Evolutionary conservation across 2,797 vertebrate species (phyloP).

Genomic region (Sebastes taczanowskii): DNA sequence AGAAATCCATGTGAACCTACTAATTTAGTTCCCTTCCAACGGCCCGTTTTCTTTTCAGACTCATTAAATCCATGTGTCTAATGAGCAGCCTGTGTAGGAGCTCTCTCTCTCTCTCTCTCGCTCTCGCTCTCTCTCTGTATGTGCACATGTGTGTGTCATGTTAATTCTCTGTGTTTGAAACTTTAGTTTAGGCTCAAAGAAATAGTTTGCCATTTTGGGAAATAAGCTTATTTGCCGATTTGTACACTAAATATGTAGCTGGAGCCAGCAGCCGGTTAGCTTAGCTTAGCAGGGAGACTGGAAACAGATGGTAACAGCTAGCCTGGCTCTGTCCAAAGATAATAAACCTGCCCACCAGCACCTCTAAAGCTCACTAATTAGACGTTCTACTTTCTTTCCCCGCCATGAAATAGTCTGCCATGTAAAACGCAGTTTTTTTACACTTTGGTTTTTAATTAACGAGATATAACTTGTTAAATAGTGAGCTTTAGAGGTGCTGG

Average conservation of each 20-base stretch:
- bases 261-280: neutral
- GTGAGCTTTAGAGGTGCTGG: neutral
- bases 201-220: conserved; percentile 1
- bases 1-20: conserved; percentile 83
- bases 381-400: neutral
- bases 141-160: conserved; percentile 28
- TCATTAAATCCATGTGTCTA: conserved; percentile 90
- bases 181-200: conserved; percentile 10
- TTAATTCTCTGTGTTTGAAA: conserved; percentile 1
- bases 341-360: neutral
- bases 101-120: neutral
- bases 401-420: neutral
- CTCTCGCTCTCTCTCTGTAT: neutral
- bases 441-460: neutral
- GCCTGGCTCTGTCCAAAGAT: neutral
- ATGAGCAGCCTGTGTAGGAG: conserved; percentile 53
- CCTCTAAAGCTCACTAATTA: neutral
- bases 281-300: conserved; percentile 11
- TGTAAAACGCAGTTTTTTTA: neutral
- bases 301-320: neutral
- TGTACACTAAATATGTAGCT: neutral
- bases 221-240: neutral
- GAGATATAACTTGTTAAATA: neutral
- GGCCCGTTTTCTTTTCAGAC: conserved; percentile 84
- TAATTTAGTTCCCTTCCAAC: conserved; percentile 87